Percentiles rank a stretch among this genome's conserved stretches.
Conservation (phyloP, 2,888 invertebrate genomes). For the Blastobasis adustella region DNA sequence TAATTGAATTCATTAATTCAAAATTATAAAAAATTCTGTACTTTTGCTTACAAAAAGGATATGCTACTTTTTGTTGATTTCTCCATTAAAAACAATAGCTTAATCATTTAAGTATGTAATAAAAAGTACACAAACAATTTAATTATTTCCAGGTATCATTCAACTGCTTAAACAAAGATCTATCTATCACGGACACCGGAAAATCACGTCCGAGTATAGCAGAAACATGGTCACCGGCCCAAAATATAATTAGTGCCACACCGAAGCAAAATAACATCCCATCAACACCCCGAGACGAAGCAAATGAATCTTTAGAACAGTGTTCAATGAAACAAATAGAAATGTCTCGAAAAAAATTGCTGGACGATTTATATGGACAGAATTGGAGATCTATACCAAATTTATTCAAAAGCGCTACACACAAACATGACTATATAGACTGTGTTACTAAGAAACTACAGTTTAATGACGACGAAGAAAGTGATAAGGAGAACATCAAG, state of each 20-base stretch:
- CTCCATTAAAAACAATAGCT: too few relatives aligned
- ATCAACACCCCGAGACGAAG: conserved; percentile 49
- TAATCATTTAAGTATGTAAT: too few relatives aligned
- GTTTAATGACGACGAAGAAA: conserved; percentile 47
- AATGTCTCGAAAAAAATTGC: conserved; percentile 53
- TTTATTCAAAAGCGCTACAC: conserved; percentile 46
- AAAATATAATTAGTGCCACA: conserved; percentile 52
- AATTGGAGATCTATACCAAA: conserved; percentile 69
- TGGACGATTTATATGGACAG: conserved; percentile 72
- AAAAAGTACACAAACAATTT: too few relatives aligned
- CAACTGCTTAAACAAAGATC: conserved; percentile 33
- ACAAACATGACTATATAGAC: conserved; percentile 36
- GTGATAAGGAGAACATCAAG: conserved; percentile 54
- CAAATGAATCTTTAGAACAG: conserved; percentile 53
- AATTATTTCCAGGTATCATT: conserved; percentile 45
- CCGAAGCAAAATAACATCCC: conserved; percentile 44
- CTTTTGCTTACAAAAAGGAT: too few relatives aligned
- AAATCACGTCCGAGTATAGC: conserved; percentile 38
- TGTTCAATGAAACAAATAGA: conserved; percentile 58
- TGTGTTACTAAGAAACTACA: conserved; percentile 46
- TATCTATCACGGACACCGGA: conserved; percentile 23
- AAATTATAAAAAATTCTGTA: too few relatives aligned
- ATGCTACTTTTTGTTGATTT: too few relatives aligned
- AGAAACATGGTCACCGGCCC: conserved; percentile 58
- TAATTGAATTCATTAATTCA: conserved; percentile 9